Evolutionary conservation across 2,113 vertebrate genomes (phyloP).

Genomic region (Pelodiscus sinensis): DNA sequence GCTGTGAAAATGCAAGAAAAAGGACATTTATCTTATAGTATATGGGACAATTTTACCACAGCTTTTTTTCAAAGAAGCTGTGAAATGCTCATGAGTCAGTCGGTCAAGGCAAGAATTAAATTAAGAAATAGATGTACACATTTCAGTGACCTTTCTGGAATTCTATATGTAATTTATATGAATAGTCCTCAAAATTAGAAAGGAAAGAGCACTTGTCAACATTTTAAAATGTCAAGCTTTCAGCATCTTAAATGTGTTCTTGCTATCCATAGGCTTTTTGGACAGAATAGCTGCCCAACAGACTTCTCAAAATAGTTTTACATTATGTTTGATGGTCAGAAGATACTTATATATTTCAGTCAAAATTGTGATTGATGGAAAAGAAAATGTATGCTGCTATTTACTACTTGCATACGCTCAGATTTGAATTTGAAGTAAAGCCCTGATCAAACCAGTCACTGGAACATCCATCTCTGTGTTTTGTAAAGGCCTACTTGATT

Average conservation of each 20-base stretch:
- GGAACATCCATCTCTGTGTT: neutral
- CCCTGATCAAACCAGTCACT: neutral
- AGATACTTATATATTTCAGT: neutral
- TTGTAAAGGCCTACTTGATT: neutral
- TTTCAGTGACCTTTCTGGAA: neutral
- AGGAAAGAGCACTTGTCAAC: neutral
- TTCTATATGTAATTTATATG: rapidly evolving
- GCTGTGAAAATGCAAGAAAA: neutral
- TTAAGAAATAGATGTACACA: neutral
- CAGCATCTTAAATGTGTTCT: neutral
- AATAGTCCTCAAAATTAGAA: neutral
- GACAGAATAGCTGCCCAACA: neutral
- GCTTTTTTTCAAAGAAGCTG: neutral
- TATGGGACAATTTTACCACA: neutral
- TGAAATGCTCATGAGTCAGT: neutral
- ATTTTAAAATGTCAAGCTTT: neutral
- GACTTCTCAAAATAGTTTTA: neutral
- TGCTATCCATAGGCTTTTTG: neutral
- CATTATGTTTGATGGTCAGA: neutral
- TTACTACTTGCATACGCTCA: neutral
- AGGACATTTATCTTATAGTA: neutral
- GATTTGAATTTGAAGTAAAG: neutral
- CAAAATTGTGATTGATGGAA: neutral
- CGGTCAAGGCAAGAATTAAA: neutral
- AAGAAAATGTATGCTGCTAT: neutral